Percentiles rank a stretch among this genome's conserved stretches.
Evolutionary conservation across 1,140 invertebrate genomes (phyloP).

Genomic region (Caenorhabditis briggsae): DNA sequence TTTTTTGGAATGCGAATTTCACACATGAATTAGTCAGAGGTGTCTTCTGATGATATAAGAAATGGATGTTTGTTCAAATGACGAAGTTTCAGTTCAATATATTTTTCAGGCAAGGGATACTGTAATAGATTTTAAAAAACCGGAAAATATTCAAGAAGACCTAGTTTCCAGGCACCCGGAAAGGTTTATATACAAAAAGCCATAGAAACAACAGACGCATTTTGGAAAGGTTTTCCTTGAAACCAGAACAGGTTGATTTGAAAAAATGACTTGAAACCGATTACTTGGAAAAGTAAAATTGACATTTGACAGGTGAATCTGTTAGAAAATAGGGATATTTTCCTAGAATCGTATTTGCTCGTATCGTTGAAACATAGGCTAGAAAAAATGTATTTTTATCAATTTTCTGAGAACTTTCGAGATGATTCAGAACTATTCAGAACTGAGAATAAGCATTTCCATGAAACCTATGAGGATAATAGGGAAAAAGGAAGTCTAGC

Average conservation of each 20-base stretch:
- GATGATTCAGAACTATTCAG: too few relatives aligned
- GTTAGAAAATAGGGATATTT: neutral
- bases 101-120: too few relatives aligned
- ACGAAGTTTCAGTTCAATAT: too few relatives aligned
- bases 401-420: too few relatives aligned
- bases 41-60: neutral
- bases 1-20: neutral
- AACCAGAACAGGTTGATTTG: slow-evolving; percentile 27
- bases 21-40: neutral
- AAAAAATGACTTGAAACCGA: neutral
- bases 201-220: neutral
- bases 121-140: too few relatives aligned
- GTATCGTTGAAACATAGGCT: too few relatives aligned
- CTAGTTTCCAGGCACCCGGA: neutral
- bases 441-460: too few relatives aligned
- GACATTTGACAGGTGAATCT: slow-evolving; percentile 22
- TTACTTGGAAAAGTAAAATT: neutral
- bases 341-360: neutral
- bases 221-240: neutral
- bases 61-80: neutral
- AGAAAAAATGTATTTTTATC: too few relatives aligned
- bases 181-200: neutral
- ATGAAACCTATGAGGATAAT: too few relatives aligned
- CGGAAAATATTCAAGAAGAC: too few relatives aligned
- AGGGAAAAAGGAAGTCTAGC: too few relatives aligned